A percentile compares a stretch with the other conserved stretches of the same genome.
phyloP scores from a whole-genome alignment of 2,113 vertebrate species.

The Pao palembangensis region DNA sequence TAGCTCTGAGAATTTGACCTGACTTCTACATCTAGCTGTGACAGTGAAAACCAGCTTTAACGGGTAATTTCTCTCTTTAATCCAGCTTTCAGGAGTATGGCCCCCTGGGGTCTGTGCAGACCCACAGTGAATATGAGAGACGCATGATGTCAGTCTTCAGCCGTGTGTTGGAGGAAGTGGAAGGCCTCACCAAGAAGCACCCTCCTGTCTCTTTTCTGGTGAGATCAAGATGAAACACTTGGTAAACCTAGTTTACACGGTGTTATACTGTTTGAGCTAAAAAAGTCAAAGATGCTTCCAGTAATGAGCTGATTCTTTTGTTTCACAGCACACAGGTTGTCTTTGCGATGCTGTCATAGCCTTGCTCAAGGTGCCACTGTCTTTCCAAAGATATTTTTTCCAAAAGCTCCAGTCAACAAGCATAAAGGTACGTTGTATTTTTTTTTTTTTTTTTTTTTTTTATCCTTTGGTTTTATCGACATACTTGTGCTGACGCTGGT shows the following conservation, averaged over 20 bases:
- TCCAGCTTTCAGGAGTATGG: constrained; percentile 91
- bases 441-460: not conserved
- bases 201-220: constrained; percentile 93
- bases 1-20: too few species aligned
- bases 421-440: constrained; percentile 80
- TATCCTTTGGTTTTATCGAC: not conserved
- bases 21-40: too few species aligned
- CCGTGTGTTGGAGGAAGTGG: constrained; percentile 90
- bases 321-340: constrained; percentile 86
- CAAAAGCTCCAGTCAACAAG: constrained; percentile 98
- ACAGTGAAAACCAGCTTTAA: not conserved
- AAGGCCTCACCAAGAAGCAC: constrained; percentile 89
- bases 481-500: not conserved
- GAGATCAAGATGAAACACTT: constrained; percentile 37
- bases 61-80: constrained; percentile 12
- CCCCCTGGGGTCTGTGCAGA: constrained; percentile 76
- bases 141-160: constrained; percentile 93
- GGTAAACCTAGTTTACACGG: not conserved
- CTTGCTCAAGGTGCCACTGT: constrained; percentile 92
- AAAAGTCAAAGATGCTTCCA: too few species aligned
- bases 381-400: constrained; percentile 97
- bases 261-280: not conserved
- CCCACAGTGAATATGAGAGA: constrained; percentile 92
- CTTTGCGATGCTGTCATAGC: constrained; percentile 91
- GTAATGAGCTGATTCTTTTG: not conserved